These are phyloP conservation scores for Megaceryle maxima DNA, from an alignment of 2,113 vertebrate genomes.

Conservation along the genomic window DNA sequence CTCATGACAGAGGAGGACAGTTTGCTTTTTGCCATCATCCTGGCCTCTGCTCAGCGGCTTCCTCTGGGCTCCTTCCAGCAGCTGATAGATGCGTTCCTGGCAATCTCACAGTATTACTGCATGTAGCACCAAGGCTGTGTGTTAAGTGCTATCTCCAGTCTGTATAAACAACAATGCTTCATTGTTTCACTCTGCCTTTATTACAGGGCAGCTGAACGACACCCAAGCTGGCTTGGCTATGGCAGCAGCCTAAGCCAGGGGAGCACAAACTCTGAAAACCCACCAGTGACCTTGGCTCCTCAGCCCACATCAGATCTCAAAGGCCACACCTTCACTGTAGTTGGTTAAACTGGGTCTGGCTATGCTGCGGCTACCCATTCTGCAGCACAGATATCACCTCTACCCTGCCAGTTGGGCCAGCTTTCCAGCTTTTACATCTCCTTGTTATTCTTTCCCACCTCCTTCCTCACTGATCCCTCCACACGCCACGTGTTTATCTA, in stretches of 20 bases:
- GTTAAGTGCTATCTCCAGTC: background rate
- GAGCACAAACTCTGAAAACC: background rate
- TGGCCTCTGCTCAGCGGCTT: background rate
- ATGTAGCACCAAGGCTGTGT: background rate
- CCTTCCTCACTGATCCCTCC: background rate
- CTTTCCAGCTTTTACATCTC: background rate
- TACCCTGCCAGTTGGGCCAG: background rate
- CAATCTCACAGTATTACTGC: background rate
- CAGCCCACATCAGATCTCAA: background rate
- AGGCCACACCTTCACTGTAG: background rate
- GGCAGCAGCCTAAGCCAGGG: background rate
- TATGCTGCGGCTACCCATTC: background rate
- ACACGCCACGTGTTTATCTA: background rate
- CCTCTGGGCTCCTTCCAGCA: background rate
- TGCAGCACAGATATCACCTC: background rate
- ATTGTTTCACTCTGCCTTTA: background rate
- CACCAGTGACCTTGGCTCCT: background rate
- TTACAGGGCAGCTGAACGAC: background rate
- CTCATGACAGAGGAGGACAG: background rate
- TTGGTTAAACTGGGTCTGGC: background rate
- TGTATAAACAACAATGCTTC: background rate
- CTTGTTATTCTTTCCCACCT: background rate
- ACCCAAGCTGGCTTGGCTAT: rapidly evolving
- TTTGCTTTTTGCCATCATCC: background rate
- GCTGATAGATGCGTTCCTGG: background rate